These are phyloP conservation scores for Philopotamus ludificatus DNA, from an alignment of 1,140 invertebrate genomes.

Conservation along the genomic window DNA sequence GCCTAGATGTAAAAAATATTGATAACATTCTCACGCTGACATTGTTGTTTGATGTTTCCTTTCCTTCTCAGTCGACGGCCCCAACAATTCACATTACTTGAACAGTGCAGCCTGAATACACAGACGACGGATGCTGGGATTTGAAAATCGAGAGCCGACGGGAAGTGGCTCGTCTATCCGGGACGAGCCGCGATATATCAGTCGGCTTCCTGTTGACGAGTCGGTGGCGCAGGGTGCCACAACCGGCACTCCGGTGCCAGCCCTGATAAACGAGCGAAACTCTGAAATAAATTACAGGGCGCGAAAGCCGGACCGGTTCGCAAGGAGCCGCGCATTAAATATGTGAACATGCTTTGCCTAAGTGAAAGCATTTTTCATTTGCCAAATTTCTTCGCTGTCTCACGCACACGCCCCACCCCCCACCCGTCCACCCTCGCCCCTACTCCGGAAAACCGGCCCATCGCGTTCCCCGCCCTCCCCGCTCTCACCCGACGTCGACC, in stretches of 20 bases:
- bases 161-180: not conserved
- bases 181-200: not conserved
- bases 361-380: slow-evolving; percentile 34
- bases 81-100: not conserved
- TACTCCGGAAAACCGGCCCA: not conserved
- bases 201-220: not conserved
- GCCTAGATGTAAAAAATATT: no score
- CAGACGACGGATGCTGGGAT: not conserved
- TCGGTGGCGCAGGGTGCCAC: not conserved
- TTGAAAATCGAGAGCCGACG: not conserved
- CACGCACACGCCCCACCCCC: slow-evolving; percentile 5
- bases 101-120: not conserved
- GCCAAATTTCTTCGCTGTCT: slow-evolving; percentile 20
- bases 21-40: no score
- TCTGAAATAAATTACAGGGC: not conserved
- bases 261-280: not conserved
- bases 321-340: slow-evolving; percentile 27
- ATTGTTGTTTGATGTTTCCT: no score
- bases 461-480: not conserved
- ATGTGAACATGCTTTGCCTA: slow-evolving; percentile 31
- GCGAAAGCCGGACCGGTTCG: not conserved
- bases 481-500: not conserved
- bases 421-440: not conserved
- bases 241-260: no score
- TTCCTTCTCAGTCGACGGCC: no score